Percentiles rank a stretch among this genome's conserved stretches.
Conservation (phyloP, 2,113 vertebrate species). For the Hyla sarda region DNA sequence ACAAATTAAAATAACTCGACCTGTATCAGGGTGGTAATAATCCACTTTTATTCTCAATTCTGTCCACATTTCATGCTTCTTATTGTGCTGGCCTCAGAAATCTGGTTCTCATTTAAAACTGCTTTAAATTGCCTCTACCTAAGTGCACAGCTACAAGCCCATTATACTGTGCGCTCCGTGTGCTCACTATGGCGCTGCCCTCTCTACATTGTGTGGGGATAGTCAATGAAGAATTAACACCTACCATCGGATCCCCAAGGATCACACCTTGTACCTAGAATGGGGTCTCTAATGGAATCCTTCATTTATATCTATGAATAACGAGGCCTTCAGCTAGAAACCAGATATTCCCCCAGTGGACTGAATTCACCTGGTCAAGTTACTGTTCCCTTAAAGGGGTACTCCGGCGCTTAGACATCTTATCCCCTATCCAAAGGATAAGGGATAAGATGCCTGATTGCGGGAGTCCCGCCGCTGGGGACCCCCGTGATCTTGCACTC, state of each 20-base stretch:
- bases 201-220: conserved; percentile 19
- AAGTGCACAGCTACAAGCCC: conserved; percentile 34
- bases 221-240: conserved; percentile 34
- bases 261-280: background rate
- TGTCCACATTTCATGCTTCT: conserved; percentile 52
- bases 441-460: too few species aligned
- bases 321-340: background rate
- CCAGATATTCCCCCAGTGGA: conserved; percentile 3
- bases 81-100: conserved; percentile 17
- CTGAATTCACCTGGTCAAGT: background rate
- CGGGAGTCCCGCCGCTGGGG: too few species aligned
- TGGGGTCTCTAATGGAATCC: conserved; percentile 6
- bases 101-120: conserved; percentile 52
- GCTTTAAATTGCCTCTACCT: conserved; percentile 16
- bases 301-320: conserved; percentile 12
- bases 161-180: conserved; percentile 55
- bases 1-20: conserved; percentile 67
- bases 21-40: conserved; percentile 62
- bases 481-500: too few species aligned
- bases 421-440: too few species aligned
- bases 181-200: conserved; percentile 5
- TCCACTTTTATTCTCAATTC: conserved; percentile 42
- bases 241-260: conserved; percentile 26
- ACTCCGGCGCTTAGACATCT: too few species aligned
- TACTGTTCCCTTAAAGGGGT: background rate